phyloP scores from a whole-genome alignment of 2,888 invertebrate species.

The Acleris cristana region DNA sequence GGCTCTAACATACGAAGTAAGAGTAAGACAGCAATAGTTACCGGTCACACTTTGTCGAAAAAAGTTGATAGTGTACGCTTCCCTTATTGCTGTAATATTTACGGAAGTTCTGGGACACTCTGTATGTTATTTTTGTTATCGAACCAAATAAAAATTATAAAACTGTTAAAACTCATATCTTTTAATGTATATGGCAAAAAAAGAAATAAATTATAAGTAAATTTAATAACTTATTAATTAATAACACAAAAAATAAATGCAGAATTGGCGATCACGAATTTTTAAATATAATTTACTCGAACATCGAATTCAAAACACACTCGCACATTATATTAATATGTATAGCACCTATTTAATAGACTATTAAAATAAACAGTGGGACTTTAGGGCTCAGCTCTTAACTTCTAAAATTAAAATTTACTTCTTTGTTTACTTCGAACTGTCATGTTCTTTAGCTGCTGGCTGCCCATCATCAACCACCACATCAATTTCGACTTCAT shows the following conservation, averaged over 20 bases:
- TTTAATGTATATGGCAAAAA: constrained; percentile 72
- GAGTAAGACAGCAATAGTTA: too few relatives aligned
- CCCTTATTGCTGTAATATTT: too few relatives aligned
- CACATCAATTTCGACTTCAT: constrained; percentile 73
- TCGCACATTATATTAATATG: constrained; percentile 31
- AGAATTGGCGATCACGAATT: constrained; percentile 35
- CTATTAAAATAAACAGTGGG: background rate
- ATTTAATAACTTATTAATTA: constrained; percentile 37
- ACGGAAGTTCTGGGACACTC: too few relatives aligned
- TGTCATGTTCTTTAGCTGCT: constrained; percentile 49
- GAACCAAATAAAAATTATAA: too few relatives aligned
- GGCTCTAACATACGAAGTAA: too few relatives aligned
- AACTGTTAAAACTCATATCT: constrained; percentile 40
- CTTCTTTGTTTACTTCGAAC: background rate
- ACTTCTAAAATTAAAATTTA: background rate
- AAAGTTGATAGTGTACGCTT: too few relatives aligned
- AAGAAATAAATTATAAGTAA: constrained; percentile 47
- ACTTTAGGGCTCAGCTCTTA: background rate
- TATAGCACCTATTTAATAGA: background rate
- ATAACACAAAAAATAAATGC: constrained; percentile 49
- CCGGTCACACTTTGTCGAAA: too few relatives aligned
- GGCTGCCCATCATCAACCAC: constrained; percentile 74
- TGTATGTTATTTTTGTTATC: too few relatives aligned
- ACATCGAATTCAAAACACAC: constrained; percentile 40
- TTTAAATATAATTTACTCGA: constrained; percentile 38